Base-by-base conservation (phyloP, 2,888 invertebrate species). In the Orthosia incerta region DNA sequence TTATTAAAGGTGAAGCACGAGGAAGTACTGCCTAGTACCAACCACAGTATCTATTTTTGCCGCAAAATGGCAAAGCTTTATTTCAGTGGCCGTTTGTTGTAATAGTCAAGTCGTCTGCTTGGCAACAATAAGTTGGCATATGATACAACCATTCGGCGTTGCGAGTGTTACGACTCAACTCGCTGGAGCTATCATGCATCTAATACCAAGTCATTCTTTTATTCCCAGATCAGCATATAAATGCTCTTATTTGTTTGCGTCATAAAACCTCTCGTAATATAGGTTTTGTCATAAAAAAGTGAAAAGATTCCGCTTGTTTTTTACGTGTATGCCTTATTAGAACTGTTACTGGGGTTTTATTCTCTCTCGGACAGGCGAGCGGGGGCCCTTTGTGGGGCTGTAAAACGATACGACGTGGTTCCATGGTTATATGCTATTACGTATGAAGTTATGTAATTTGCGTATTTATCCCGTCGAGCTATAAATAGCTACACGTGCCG, bases 251-350 rank as follows among this genome's bases (percentile, higher is more conserved):
- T 77, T 74, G 50, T 74, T 61, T 59, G 48, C 51, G 23, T 59
- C 67, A 73, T 84, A 80, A 84, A 82, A 66, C 61, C 68, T 57
- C 46, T 56, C 60, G 53, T 70, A 26, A 71, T 67, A 71, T 67
- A 63, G 65, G 75, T 63, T 69, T 66, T 56, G 55, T 56, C 57
- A 80, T 84, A 81, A 84, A 84, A 76, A 69, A 57, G 46, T 72
- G 67, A 74, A 84, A 78, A 78, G 78, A 71, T 77, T 71, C 61
- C 59, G 48, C 56, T 62, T 71, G 73, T 74, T 57, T 73, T 61
- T 71, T 76, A 80, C 63, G 69, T 61, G 61, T 53, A 57, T 63
- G 62, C 62, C 60, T 63, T 74, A 71, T 64, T 80, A 76, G 53
- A 69, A 56, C 64, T 45, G 61, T 67, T 51, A 56, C 48, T 39